Evolutionary conservation across 2,888 invertebrate species (phyloP).

Genomic region (Drosophila kuntzei): DNA sequence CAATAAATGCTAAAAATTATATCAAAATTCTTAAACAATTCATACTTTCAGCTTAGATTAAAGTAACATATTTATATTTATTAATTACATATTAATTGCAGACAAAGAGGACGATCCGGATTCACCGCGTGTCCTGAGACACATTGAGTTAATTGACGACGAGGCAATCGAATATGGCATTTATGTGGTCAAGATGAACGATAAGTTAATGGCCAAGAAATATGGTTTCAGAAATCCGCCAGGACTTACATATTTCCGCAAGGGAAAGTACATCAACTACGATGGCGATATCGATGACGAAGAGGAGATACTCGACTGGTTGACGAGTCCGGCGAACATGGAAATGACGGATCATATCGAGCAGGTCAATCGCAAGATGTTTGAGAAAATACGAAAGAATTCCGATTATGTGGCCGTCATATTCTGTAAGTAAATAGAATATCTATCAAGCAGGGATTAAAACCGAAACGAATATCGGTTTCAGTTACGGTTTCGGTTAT

Average conservation of each 20-base stretch:
- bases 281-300: slow-evolving; percentile 97
- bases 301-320: slow-evolving; percentile 94
- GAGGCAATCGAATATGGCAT: slow-evolving; percentile 97
- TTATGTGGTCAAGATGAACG: slow-evolving; percentile 94
- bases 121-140: slow-evolving; percentile 92
- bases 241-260: slow-evolving; percentile 95
- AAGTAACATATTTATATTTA: background rate
- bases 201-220: slow-evolving; percentile 96
- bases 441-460: background rate
- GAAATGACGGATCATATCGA: slow-evolving; percentile 97
- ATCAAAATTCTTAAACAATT: slow-evolving; percentile 17
- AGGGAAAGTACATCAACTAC: slow-evolving; percentile 95
- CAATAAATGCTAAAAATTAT: slow-evolving; percentile 27
- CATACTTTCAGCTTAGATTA: background rate
- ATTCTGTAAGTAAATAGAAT: slow-evolving; percentile 91
- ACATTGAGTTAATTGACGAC: slow-evolving; percentile 95
- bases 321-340: slow-evolving; percentile 97
- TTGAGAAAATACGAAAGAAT: slow-evolving; percentile 94
- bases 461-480: too few relatives aligned
- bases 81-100: slow-evolving; percentile 77
- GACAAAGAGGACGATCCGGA: slow-evolving; percentile 93
- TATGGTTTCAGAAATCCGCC: slow-evolving; percentile 96
- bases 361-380: slow-evolving; percentile 96
- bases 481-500: too few relatives aligned
- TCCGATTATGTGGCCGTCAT: slow-evolving; percentile 96